Percentiles rank a stretch among this genome's conserved stretches.
Evolutionary conservation across 2,888 invertebrate genomes (phyloP).

Genomic region (Mayetiola destructor): DNA sequence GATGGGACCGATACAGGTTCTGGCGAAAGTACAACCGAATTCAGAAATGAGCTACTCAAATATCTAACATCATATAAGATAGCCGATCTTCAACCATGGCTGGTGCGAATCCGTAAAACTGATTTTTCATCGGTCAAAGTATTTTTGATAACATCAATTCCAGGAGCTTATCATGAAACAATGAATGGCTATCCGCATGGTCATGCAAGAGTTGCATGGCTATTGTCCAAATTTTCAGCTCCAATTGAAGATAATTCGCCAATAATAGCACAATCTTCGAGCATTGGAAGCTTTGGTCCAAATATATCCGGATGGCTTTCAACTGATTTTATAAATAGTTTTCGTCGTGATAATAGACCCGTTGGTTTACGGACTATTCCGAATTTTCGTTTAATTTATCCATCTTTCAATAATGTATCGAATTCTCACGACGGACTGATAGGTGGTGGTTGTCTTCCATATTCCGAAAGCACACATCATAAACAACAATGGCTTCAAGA

Average conservation of each 20-base stretch:
- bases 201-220: constrained; percentile 42
- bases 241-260: constrained; percentile 46
- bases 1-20: constrained; percentile 36
- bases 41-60: constrained; percentile 59
- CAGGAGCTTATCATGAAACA: constrained; percentile 55
- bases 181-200: constrained; percentile 38
- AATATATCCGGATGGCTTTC: constrained; percentile 58
- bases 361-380: constrained; percentile 41
- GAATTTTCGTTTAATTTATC: constrained; percentile 53
- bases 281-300: constrained; percentile 73
- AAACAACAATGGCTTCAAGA: constrained; percentile 74
- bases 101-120: constrained; percentile 54
- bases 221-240: constrained; percentile 51
- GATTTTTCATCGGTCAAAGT: constrained; percentile 77
- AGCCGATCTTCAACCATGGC: constrained; percentile 54
- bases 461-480: constrained; percentile 54
- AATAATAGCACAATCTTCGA: constrained; percentile 76
- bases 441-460: constrained; percentile 83
- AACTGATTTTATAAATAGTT: constrained; percentile 53
- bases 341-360: constrained; percentile 39
- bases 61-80: constrained; percentile 65
- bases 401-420: constrained; percentile 68
- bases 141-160: constrained; percentile 70
- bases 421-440: constrained; percentile 68
- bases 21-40: constrained; percentile 73